These are phyloP conservation scores for Bovichtus diacanthus DNA, from an alignment of 2,797 vertebrate species.

Conservation along the genomic window DNA sequence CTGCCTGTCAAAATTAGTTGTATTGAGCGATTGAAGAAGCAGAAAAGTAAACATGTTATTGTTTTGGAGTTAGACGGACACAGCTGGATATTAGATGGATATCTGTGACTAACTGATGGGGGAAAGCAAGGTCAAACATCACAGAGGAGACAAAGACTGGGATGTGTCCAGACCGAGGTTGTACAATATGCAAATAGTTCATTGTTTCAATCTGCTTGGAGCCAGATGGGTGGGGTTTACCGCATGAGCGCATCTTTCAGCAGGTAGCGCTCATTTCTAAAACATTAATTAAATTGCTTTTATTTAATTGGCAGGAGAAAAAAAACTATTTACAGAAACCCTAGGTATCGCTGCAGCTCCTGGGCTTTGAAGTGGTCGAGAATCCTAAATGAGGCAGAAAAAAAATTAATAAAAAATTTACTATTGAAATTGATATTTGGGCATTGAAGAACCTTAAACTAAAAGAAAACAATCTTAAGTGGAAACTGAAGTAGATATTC, in stretches of 20 bases:
- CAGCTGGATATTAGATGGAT: conserved; percentile 68
- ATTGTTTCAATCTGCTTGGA: conserved; percentile 33
- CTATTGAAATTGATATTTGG: neutral
- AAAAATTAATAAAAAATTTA: neutral
- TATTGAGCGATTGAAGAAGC: conserved; percentile 61
- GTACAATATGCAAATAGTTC: conserved; percentile 41
- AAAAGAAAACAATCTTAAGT: neutral
- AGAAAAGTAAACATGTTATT: conserved; percentile 82
- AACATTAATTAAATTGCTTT: conserved; percentile 13
- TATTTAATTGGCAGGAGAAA: neutral
- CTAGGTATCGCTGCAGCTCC: neutral
- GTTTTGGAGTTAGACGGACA: conserved; percentile 67
- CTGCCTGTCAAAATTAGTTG: conserved; percentile 84
- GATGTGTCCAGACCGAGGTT: conserved; percentile 42
- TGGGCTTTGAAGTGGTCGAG: neutral
- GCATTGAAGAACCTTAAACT: neutral
- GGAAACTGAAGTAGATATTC: neutral
- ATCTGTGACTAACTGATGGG: conserved; percentile 36
- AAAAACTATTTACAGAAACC: conserved; percentile 11
- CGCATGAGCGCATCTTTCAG: neutral
- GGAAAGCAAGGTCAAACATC: conserved; percentile 74
- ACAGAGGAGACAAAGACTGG: conserved; percentile 34
- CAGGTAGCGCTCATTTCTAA: neutral
- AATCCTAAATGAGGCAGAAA: conserved; percentile 8
- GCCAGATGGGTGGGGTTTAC: conserved; percentile 13